These are phyloP conservation scores for Nemapogon koenigi DNA, from an alignment of 2,888 invertebrate species.

Conservation along the genomic window DNA sequence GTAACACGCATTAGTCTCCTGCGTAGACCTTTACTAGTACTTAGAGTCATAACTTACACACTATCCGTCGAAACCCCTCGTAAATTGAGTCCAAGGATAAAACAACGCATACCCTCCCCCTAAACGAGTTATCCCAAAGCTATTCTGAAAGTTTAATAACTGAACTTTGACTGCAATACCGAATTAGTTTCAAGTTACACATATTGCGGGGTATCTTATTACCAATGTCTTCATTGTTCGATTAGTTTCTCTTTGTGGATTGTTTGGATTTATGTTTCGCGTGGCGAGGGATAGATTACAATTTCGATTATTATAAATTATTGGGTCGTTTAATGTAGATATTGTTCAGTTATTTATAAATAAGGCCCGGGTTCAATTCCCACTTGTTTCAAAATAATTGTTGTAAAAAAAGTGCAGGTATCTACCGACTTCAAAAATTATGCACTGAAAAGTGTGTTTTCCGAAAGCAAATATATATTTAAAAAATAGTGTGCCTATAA, in stretches of 20 bases:
- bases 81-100: constrained; percentile 28
- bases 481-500: too few relatives aligned
- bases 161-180: constrained; percentile 19
- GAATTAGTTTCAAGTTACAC: constrained; percentile 7
- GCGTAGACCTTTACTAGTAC: too few relatives aligned
- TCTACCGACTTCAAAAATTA: too few relatives aligned
- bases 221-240: constrained; percentile 5
- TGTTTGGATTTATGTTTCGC: constrained; percentile 7
- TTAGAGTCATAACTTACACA: constrained; percentile 5
- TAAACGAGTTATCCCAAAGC: constrained; percentile 20
- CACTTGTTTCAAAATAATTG: too few relatives aligned
- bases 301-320: constrained; percentile 6
- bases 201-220: not conserved
- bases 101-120: constrained; percentile 19
- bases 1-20: too few relatives aligned
- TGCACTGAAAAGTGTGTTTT: too few relatives aligned
- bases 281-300: constrained; percentile 5
- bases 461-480: too few relatives aligned
- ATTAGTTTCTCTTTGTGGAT: constrained; percentile 5
- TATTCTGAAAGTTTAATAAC: constrained; percentile 25
- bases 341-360: too few relatives aligned
- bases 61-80: constrained; percentile 20
- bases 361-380: too few relatives aligned
- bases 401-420: too few relatives aligned
- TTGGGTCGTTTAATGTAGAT: constrained; percentile 7